Evolutionary conservation across 1,140 invertebrate species (phyloP), one percentile per base, ranked within the genome.

Genomic region (Panagrolaimus sp.): DNA sequence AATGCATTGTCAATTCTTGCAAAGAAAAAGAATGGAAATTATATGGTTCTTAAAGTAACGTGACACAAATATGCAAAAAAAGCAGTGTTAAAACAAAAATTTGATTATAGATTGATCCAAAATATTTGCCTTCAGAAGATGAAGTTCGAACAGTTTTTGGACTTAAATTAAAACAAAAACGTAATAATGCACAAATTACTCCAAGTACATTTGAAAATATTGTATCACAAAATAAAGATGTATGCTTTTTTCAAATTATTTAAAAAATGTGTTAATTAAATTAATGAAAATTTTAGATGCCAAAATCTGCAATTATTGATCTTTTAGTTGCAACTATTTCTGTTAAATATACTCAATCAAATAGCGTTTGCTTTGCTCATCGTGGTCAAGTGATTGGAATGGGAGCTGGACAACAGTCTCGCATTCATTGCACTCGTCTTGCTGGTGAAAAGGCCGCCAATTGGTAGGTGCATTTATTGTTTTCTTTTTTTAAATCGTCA

Each of bases 381-480:
- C 88, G 92, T 85, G 93, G 93, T 0, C 91, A 98, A 87, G 85
- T 86, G 0, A 90, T 96, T 81, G 94, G 95, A 46, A 96, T 97
- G 73, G 95, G 95, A 52, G 95, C 95, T 32, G 95, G 95, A 0
- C 95, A 98, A 83, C 95, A 98, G 84, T 95, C 92, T 0, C 88
- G 95, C 72, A 97, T 98, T 81, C 94, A 98, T 84, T 98, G 94
- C 84, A 97, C 94, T 0, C 88, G 95, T 76, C 87, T 98, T 71
- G 95, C 95, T 69, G 94, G 94, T 17, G 92, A 94, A 81, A 98
- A 98, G 85, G 92, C 93, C n/a, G 91, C 94, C 83, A 93, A 94
- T 85, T 98, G 94, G 94, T 88, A 74, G 78, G 80, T 77, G 21
- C 5, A 21, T 58, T 58, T 58, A 58, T 58, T 48, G 15, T 15